Conservation (phyloP, 2,113 vertebrate genomes). For the Syngnathus floridae region DNA sequence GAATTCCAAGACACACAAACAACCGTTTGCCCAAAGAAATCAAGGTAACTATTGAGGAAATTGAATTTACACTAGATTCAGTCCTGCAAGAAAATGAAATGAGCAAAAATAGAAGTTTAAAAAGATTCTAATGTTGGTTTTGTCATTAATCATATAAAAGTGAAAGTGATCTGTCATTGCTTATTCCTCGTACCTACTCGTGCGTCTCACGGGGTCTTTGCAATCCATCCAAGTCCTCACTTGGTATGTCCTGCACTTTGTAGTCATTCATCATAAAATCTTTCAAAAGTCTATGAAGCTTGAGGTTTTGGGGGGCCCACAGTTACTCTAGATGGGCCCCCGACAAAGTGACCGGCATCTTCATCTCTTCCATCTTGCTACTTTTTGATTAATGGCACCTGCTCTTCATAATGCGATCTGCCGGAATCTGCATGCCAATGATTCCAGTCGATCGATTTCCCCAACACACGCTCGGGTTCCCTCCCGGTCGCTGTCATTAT, state of each 20-base stretch:
- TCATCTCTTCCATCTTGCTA: slow-evolving; percentile 32
- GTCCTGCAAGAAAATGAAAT: background rate
- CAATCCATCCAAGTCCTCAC: slow-evolving; percentile 4
- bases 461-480: slow-evolving; percentile 29
- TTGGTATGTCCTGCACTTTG: slow-evolving; percentile 7
- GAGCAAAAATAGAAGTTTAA: background rate
- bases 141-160: background rate
- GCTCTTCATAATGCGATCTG: slow-evolving; percentile 73
- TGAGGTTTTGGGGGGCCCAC: background rate
- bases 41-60: background rate
- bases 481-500: slow-evolving; percentile 64
- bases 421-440: slow-evolving; percentile 69
- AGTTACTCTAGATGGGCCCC: slow-evolving; percentile 11
- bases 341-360: slow-evolving; percentile 20
- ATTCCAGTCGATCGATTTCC: slow-evolving; percentile 62
- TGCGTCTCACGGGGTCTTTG: background rate
- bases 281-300: slow-evolving; percentile 7
- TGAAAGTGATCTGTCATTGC: background rate
- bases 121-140: background rate
- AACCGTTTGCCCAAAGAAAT: slow-evolving; percentile 4
- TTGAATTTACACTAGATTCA: background rate
- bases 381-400: slow-evolving; percentile 69
- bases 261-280: background rate
- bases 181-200: background rate
- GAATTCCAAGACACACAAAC: slow-evolving; percentile 1